These are phyloP conservation scores for Actinia tenebrosa DNA, from an alignment of 64 coral and sea anemone genomes.

Conservation along the genomic window DNA sequence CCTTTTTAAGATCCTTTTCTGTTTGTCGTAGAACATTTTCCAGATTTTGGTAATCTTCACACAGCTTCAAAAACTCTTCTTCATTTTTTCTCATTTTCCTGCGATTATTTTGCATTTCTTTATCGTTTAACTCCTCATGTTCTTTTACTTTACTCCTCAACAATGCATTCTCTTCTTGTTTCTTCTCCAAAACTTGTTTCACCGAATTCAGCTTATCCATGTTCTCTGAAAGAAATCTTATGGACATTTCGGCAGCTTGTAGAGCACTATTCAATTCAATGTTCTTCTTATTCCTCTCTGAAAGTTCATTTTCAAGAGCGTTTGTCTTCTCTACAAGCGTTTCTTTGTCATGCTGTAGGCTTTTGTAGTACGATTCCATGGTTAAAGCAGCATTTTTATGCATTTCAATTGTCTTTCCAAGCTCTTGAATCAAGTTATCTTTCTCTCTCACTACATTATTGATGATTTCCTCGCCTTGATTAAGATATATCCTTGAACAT, in stretches of 20 bases:
- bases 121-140: background rate
- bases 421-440: constrained; percentile 33
- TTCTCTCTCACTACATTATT: constrained; percentile 12
- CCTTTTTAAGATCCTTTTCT: constrained; percentile 14
- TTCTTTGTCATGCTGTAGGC: constrained; percentile 20
- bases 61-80: constrained; percentile 5
- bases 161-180: constrained; percentile 15
- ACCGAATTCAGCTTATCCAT: constrained; percentile 8
- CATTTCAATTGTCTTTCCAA: constrained; percentile 19
- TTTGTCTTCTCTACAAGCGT: background rate
- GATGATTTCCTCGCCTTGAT: constrained; percentile 14
- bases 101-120: constrained; percentile 14
- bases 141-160: constrained; percentile 8
- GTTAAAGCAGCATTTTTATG: constrained; percentile 8
- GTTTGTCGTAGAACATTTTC: constrained; percentile 26
- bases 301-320: constrained; percentile 22
- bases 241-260: constrained; percentile 23
- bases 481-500: constrained; percentile 17
- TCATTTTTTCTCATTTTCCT: constrained; percentile 19
- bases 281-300: background rate
- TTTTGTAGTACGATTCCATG: constrained; percentile 20
- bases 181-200: constrained; percentile 12
- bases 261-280: constrained; percentile 15
- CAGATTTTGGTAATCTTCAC: constrained; percentile 30
- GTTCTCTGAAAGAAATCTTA: constrained; percentile 20